Base-by-base conservation (phyloP, 2,797 vertebrate species). In the Cossypha heuglini region DNA sequence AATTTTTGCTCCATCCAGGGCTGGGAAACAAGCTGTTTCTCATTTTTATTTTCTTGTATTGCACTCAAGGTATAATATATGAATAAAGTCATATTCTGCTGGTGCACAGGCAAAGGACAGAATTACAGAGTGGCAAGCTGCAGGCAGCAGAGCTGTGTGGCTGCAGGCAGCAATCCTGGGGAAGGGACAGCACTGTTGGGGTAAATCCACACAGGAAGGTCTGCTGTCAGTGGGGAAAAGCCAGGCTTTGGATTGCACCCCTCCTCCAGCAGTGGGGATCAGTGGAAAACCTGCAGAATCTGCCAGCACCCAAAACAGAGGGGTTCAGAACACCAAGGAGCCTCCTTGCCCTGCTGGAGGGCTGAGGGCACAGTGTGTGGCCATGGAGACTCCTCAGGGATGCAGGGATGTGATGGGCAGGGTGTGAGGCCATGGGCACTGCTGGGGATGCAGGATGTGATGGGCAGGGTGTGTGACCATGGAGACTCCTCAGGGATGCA, bases 21-120 rank as follows among this genome's bases (percentile, higher is more conserved):
- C 91, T 91, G 67, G 82, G 68, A 95, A 95, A 91, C 62, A 93
- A 94, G 96, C 85, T 93, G 92, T 96, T 96, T 94, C 51, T 97
- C 96, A 96, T 96, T 96, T 97, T 96, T 96, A 97, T 94, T 93
- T 95, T 90, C 94, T 84, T 91, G 73, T 79, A 81, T 84, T 86
- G 85, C 94, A 81, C 87, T 94, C 63, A 52, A 84, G 71, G 76
- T 72, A 40, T 93, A 90, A 96, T 91, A 81, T 88, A 91, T 88
- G 93, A 86, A 48, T 67, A 62, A 90, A 96, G 66, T 78, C 59
- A 46, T 67, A 29, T 42, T 85, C 77, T 73, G 81, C 62, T 35
- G 68, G 49, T 80, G 64, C 74, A 38, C 18, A 19, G 66, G 87
- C 79, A 72, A 62, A 55, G 76, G 66, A 19, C 42, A 43, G 85